These are phyloP conservation scores for Euproctis similis DNA, from an alignment of 2,888 invertebrate species.

Conservation along the genomic window DNA sequence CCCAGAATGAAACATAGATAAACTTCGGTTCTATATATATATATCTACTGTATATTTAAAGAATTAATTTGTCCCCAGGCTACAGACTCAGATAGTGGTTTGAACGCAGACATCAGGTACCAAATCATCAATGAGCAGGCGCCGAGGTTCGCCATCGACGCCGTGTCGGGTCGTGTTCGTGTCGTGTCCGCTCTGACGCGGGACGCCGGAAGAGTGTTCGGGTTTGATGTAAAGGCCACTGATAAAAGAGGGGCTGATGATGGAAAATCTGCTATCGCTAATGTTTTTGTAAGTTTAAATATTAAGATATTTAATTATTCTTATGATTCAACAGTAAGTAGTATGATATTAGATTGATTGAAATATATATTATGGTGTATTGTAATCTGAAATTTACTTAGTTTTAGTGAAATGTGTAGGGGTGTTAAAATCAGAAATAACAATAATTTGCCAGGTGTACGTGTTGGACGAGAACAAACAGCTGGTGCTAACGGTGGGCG, in stretches of 20 bases:
- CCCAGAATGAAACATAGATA: too few species aligned
- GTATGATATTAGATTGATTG: too few species aligned
- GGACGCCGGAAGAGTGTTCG: slow-evolving; percentile 85
- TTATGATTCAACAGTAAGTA: too few species aligned
- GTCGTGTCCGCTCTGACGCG: slow-evolving; percentile 81
- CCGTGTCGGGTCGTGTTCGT: slow-evolving; percentile 84
- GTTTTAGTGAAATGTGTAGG: too few species aligned
- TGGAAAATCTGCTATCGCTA: slow-evolving; percentile 88
- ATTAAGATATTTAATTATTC: too few species aligned
- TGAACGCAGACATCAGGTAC: slow-evolving; percentile 87
- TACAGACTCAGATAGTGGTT: slow-evolving; percentile 82
- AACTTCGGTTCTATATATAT: too few species aligned
- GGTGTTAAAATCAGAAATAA: too few species aligned
- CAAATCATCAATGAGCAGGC: slow-evolving; percentile 86
- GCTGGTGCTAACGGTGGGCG: slow-evolving; percentile 85
- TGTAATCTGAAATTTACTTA: too few species aligned
- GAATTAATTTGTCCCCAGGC: slow-evolving; percentile 65
- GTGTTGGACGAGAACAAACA: slow-evolving; percentile 88
- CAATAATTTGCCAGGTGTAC: slow-evolving; percentile 77
- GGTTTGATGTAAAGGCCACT: slow-evolving; percentile 91
- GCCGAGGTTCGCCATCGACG: slow-evolving; percentile 85
- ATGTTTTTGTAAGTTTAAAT: slow-evolving; percentile 83
- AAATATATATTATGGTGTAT: too few species aligned
- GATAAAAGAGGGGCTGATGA: slow-evolving; percentile 87
- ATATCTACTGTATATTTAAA: background rate